Base-by-base conservation (phyloP, 2,888 invertebrate species). In the Frankliniella intonsa region DNA sequence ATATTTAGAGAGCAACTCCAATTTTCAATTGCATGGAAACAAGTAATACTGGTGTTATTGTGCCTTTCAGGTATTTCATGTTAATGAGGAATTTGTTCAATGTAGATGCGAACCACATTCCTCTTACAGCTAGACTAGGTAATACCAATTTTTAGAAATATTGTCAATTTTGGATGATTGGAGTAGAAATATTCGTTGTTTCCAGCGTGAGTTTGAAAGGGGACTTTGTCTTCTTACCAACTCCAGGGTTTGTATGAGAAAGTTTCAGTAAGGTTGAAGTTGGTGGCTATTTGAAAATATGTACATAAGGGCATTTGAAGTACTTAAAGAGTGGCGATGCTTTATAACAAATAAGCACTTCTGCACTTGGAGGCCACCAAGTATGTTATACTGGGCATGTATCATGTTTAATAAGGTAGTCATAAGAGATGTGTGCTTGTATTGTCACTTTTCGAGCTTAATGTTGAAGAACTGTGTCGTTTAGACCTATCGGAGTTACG, bases 31-130 rank as follows among this genome's bases (percentile, higher is more conserved):
- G 38, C 5, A 38, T 38, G 38, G 2, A 38, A 62, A 17, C 62
- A 62, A 19, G 62, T 19, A 62, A 19, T 62, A 62, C 62, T 62
- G 62, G 62, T 62, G 19, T 38, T 3, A 38, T 62, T 62, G 62
- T 62, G 62, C 62, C 62, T 62, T 62, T 62, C 62, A n/a, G 62
- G 62, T 62, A n/a, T 62, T 62, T 62, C 69, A 25, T 12, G 69
- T 76, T 76, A 9, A 76, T 76, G 69, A 25, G 25, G 9, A 76
- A 25, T 25, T 76, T 76, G 69, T 76, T 76, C 3, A 76, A 8
- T 76, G 22, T 76, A 76, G 69, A 25, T 76, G 69, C 69, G 12
- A 76, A 25, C 69, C n/a, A 76, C 69, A 76, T 76, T 76, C 69
- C 69, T 76, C 69, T 25, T 22, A 25, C 69, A 22, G 69, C 69